A percentile compares a stretch with the other conserved stretches of the same genome.
Evolutionary conservation across 92 coral and sea anemone species (phyloP).

Genomic region (Palythoa caribaeorum): DNA sequence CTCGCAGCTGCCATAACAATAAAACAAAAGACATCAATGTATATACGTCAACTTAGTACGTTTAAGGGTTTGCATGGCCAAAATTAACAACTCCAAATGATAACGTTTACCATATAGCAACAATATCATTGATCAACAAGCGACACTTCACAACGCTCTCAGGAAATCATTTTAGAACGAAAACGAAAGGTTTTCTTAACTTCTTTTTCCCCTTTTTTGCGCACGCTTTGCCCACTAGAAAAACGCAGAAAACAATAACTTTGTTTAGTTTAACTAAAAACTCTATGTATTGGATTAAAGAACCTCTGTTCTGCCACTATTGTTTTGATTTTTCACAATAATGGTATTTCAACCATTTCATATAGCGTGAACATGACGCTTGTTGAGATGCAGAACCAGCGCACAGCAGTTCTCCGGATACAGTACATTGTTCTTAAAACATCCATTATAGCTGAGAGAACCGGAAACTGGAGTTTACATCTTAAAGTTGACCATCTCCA

Average conservation of each 20-base stretch:
- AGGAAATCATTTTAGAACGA: not conserved
- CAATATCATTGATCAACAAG: not conserved
- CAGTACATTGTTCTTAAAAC: slow-evolving; percentile 52
- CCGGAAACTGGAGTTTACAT: slow-evolving; percentile 63
- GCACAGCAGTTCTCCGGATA: slow-evolving; percentile 57
- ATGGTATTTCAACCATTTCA: no score
- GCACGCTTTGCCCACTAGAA: not conserved
- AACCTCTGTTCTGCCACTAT: no score
- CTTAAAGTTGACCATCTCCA: slow-evolving; percentile 37
- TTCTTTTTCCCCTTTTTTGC: not conserved
- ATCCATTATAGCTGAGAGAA: slow-evolving; percentile 66
- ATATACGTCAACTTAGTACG: not conserved
- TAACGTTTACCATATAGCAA: not conserved
- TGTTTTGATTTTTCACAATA: no score
- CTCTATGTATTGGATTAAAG: no score
- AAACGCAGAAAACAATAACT: not conserved
- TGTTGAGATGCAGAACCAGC: slow-evolving; percentile 4
- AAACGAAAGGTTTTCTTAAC: not conserved
- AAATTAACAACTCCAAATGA: not conserved
- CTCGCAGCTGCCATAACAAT: not conserved
- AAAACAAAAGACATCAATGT: not conserved
- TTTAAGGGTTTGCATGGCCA: not conserved
- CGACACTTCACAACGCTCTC: not conserved
- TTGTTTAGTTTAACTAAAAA: no score
- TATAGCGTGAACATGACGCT: no score